Percentiles rank a stretch among this genome's conserved stretches.
Conservation (phyloP, 2,797 vertebrate species). For the Balearica regulorum region DNA sequence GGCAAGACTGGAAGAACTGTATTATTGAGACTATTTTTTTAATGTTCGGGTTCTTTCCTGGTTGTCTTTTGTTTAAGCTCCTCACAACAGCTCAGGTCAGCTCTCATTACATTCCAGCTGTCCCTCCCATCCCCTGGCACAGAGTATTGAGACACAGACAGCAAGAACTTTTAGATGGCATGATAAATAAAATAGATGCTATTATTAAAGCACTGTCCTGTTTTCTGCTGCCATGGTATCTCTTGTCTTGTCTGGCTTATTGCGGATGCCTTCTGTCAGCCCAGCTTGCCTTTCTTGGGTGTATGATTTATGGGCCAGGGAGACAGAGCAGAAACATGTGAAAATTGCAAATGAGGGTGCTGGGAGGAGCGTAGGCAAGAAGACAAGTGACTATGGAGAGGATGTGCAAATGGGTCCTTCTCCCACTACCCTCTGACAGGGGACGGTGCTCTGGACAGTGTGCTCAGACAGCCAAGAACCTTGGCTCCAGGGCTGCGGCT, state of each 20-base stretch:
- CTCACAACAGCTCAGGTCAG: conserved; percentile 24
- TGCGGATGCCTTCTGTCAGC: conserved; percentile 57
- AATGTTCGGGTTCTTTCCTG: neutral
- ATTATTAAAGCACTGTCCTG: conserved; percentile 20
- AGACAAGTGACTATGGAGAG: neutral
- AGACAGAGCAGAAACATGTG: conserved; percentile 5
- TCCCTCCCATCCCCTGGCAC: conserved; percentile 28
- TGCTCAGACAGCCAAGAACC: neutral
- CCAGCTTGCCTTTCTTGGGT: neutral
- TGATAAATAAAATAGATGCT: conserved; percentile 48
- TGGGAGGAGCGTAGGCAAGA: neutral
- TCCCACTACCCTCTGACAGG: neutral
- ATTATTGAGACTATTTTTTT: neutral
- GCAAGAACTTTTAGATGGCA: neutral
- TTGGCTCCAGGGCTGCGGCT: neutral
- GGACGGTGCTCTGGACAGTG: rapidly evolving
- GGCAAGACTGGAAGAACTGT: neutral
- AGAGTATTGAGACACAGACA: neutral
- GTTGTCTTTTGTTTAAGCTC: neutral
- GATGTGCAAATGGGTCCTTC: neutral
- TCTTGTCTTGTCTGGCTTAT: conserved; percentile 27
- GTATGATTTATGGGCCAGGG: conserved; percentile 36
- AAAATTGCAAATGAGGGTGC: conserved; percentile 23
- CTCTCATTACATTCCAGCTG: conserved; percentile 17
- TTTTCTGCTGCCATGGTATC: conserved; percentile 32